These are phyloP conservation scores for Teleogryllus oceanicus DNA, from an alignment of 2,888 invertebrate species.

Conservation along the genomic window DNA sequence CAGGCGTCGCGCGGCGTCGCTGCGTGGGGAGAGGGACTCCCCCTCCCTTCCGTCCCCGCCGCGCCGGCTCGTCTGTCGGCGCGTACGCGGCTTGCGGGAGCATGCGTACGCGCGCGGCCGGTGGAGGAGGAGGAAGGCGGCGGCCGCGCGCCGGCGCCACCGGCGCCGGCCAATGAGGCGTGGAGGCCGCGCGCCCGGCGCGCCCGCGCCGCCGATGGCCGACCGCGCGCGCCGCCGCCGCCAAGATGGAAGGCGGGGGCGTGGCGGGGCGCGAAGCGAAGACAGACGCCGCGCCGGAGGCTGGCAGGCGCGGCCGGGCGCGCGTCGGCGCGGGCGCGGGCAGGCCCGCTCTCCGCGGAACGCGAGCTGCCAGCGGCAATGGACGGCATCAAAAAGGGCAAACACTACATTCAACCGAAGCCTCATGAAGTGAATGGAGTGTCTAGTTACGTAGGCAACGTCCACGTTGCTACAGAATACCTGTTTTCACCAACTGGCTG, in stretches of 20 bases:
- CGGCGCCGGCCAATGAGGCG: slow-evolving; percentile 30
- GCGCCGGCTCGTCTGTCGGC: slow-evolving; percentile 19
- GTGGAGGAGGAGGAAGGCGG: not conserved
- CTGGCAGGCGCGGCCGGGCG: not conserved
- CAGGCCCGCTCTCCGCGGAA: too few species aligned
- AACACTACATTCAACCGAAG: too few species aligned
- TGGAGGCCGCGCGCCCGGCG: slow-evolving; percentile 23
- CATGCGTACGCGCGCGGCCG: slow-evolving; percentile 19
- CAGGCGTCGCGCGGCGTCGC: not conserved
- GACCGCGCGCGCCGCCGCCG: not conserved
- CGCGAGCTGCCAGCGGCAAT: too few species aligned
- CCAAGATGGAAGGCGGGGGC: slow-evolving; percentile 28
- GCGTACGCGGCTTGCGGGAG: not conserved
- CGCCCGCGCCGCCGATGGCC: slow-evolving; percentile 23
- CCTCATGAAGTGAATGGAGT: too few species aligned
- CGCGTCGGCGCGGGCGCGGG: not conserved
- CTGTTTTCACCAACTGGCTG: too few species aligned
- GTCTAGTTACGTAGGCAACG: too few species aligned
- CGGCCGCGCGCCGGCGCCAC: not conserved
- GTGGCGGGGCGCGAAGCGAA: slow-evolving; percentile 27
- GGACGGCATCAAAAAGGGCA: too few species aligned
- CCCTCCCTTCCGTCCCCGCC: slow-evolving; percentile 23
- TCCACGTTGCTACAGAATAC: too few species aligned
- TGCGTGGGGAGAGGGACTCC: not conserved
- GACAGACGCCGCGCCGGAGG: not conserved